Evolutionary conservation across 2,113 vertebrate genomes (phyloP).

Genomic region (Podarcis raffonei): DNA sequence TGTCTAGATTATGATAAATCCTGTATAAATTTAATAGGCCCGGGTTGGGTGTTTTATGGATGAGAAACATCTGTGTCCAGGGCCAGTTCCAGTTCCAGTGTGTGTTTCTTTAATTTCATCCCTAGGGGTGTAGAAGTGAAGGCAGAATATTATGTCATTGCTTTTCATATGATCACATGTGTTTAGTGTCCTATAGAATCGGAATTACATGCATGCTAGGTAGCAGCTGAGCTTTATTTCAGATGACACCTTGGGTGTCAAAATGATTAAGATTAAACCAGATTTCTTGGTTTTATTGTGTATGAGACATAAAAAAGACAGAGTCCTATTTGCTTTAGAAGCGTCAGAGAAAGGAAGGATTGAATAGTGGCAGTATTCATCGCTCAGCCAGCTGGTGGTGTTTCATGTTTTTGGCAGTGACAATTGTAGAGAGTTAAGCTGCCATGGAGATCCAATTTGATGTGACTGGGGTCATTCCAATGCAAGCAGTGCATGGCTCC

Average conservation of each 20-base stretch:
- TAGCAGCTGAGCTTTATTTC: not conserved
- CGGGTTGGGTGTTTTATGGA: not conserved
- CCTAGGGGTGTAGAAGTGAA: no score
- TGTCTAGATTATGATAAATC: not conserved
- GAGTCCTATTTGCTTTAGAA: constrained; percentile 44
- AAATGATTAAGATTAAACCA: not conserved
- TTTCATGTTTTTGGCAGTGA: constrained; percentile 38
- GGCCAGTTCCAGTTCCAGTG: not conserved
- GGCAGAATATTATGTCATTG: not conserved
- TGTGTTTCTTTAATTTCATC: not conserved
- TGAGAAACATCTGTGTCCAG: not conserved
- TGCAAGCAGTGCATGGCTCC: not conserved
- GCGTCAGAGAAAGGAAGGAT: constrained; percentile 10
- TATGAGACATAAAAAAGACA: not conserved
- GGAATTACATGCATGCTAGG: not conserved
- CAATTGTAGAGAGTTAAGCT: constrained; percentile 34
- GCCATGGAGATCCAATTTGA: not conserved
- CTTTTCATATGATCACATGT: not conserved
- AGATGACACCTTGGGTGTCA: not conserved
- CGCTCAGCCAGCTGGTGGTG: constrained; percentile 61
- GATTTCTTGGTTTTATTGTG: not conserved
- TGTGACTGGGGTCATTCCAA: accelerated
- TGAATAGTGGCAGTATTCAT: constrained; percentile 37
- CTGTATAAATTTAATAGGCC: not conserved
- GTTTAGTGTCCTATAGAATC: not conserved